phyloP scores from a whole-genome alignment of 2,113 vertebrate genomes.

The Tinamus guttatus region DNA sequence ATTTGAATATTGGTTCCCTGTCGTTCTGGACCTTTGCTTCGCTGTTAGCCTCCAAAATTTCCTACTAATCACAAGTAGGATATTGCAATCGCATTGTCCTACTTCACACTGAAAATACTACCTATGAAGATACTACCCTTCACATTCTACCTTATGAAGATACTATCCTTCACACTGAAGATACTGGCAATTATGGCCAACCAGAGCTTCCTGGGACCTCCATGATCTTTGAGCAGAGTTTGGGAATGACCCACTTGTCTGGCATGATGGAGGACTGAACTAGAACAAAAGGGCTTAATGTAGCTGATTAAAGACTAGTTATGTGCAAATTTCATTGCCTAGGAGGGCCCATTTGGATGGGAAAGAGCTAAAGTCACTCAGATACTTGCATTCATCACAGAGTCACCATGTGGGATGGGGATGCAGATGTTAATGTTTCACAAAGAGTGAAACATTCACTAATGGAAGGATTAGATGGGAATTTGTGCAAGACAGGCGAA shows the following conservation, averaged over 20 bases:
- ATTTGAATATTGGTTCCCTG: neutral
- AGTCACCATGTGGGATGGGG: neutral
- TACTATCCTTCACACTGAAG: neutral
- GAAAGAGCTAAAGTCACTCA: neutral
- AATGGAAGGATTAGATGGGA: neutral
- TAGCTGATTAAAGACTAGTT: neutral
- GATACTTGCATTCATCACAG: neutral
- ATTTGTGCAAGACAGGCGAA: neutral
- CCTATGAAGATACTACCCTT: too few species aligned
- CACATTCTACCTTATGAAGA: too few species aligned
- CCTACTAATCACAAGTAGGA: neutral
- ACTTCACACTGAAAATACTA: neutral
- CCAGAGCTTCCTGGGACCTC: neutral
- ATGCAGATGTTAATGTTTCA: neutral
- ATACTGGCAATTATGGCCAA: neutral
- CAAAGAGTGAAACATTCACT: neutral
- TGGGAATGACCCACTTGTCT: neutral
- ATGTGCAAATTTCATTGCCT: neutral
- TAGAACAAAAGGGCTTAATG: neutral
- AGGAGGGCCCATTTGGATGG: neutral
- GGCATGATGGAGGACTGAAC: neutral
- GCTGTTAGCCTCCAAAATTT: neutral
- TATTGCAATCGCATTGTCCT: neutral
- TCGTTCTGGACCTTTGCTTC: neutral
- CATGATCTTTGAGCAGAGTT: neutral